A percentile compares a stretch with the other conserved stretches of the same genome.
phyloP scores from a whole-genome alignment of 2,888 invertebrate species.

The Uloborus plumipes region DNA sequence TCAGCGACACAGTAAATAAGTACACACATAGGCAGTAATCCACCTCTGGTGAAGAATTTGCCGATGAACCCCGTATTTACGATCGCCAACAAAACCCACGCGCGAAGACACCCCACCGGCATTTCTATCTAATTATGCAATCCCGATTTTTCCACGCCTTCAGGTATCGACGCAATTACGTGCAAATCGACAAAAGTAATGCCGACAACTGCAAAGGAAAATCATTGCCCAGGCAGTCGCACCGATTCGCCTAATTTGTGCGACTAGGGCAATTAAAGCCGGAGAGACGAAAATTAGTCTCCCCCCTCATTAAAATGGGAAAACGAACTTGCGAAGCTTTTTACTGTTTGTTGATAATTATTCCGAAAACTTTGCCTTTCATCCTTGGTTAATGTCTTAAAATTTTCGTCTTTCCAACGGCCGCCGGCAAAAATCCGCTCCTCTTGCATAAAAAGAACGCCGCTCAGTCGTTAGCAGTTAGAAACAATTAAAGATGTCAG shows the following conservation, averaged over 20 bases:
- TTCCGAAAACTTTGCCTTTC: slow-evolving; percentile 42
- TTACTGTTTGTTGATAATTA: slow-evolving; percentile 61
- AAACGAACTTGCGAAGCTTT: slow-evolving; percentile 18
- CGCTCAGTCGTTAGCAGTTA: slow-evolving; percentile 30
- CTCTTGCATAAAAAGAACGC: slow-evolving; percentile 4
- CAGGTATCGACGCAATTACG: slow-evolving; percentile 51
- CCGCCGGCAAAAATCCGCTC: slow-evolving; percentile 39
- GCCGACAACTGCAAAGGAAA: no score
- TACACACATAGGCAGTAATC: no score
- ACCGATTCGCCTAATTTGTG: slow-evolving; percentile 36
- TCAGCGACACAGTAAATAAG: no score
- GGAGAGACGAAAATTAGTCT: slow-evolving; percentile 46
- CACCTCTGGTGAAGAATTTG: no score
- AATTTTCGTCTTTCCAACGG: slow-evolving; percentile 17
- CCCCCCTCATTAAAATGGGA: slow-evolving; percentile 40
- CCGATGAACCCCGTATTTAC: no score
- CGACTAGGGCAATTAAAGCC: slow-evolving; percentile 57
- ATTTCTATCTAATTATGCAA: slow-evolving; percentile 54
- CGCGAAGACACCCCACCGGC: slow-evolving; percentile 2
- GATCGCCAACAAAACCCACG: no score
- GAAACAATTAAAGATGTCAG: slow-evolving; percentile 51
- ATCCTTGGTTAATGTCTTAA: slow-evolving; percentile 40
- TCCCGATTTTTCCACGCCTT: slow-evolving; percentile 48
- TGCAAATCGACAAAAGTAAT: slow-evolving; percentile 15
- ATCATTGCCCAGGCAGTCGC: no score